Percentiles rank a stretch among this genome's conserved stretches.
Conservation (phyloP, 2,888 invertebrate genomes). For the Phyto melanocephala region DNA sequence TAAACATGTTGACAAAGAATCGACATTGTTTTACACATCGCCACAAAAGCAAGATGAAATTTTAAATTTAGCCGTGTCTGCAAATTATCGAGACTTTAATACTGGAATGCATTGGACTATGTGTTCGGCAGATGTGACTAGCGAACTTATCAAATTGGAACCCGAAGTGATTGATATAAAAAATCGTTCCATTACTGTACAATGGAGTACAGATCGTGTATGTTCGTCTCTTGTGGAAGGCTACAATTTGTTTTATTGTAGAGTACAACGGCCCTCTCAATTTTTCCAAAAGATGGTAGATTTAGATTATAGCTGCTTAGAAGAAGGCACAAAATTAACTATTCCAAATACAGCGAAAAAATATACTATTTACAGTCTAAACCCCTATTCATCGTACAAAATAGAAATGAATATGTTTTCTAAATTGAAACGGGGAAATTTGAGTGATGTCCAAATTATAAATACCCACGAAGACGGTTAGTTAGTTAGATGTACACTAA, state of each 20-base stretch:
- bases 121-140: conserved; percentile 78
- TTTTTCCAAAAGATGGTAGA: background rate
- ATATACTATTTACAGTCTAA: conserved; percentile 82
- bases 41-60: conserved; percentile 82
- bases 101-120: conserved; percentile 92
- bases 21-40: conserved; percentile 74
- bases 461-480: conserved; percentile 85
- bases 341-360: conserved; percentile 70
- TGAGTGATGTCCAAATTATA: conserved; percentile 81
- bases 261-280: conserved; percentile 80
- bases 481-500: conserved; percentile 64
- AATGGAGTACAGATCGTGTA: conserved; percentile 88
- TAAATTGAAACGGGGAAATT: conserved; percentile 80
- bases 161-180: conserved; percentile 64
- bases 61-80: conserved; percentile 86
- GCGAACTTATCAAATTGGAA: conserved; percentile 68
- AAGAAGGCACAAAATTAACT: conserved; percentile 66
- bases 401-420: conserved; percentile 83
- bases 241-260: conserved; percentile 87
- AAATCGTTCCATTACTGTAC: conserved; percentile 80
- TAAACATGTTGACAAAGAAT: conserved; percentile 79
- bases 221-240: conserved; percentile 85
- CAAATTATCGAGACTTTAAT: conserved; percentile 84
- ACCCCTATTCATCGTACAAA: conserved; percentile 87
- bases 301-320: background rate